Evolutionary conservation across 2,888 invertebrate species (phyloP), one percentile per base, ranked within the genome.

Genomic region (Horisme vitalbata): DNA sequence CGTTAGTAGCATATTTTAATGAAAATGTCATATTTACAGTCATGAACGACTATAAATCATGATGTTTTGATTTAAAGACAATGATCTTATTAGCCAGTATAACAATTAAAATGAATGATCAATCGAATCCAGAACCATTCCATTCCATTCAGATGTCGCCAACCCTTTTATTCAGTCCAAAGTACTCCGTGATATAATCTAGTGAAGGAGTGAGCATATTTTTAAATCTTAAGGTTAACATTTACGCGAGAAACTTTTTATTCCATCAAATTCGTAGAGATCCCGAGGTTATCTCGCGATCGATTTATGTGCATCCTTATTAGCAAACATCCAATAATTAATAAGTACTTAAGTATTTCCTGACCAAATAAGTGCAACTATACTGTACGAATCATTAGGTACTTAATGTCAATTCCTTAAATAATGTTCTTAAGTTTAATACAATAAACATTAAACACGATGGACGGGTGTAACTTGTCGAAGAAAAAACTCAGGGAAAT

Each of bases 381-480:
- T 75, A 50, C 47, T 51, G 50, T 75, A 82, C 69, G 76, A 76
- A 70, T 79, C 54, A 74, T 75, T 77, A 76, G 71, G 70, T 83
- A 82, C 82, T 79, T 86, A 84, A 79, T 58, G 68, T 76, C 80
- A 80, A 83, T 80, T 78, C 78, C 86, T 85, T 85, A 85, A 79
- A 80, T 77, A 81, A 82, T 75, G 65, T 76, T 77, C 83, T 81
- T 86, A 83, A 81, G 71, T 67, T 63, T 70, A 82, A 79, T 79
- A 81, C 76, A 81, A 79, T 85, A 82, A 85, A 87, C 70, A 75
- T 86, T 87, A 79, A 81, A 77, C 77, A 87, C 86, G 84, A 86
- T 89, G 89, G 89, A 89, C 89, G 89, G 89, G 89, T 86, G 87
- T 83, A 89, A 89, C 87, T 86, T 89, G 83, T 83, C 77, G 46